Conservation (phyloP, 64 coral and sea anemone genomes). For the Montipora sp. region DNA sequence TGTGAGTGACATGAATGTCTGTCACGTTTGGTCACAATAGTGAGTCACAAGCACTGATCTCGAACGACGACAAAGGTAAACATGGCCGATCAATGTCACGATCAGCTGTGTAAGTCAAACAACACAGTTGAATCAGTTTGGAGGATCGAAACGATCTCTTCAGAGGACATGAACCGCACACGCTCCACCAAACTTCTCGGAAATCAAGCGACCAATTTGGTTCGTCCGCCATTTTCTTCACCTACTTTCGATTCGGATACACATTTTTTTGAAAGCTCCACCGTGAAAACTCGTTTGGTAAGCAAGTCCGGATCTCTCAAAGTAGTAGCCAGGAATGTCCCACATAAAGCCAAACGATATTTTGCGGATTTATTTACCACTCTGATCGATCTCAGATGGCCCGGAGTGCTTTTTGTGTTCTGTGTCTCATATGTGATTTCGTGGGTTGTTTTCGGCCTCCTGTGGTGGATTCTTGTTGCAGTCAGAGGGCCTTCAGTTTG, state of each 20-base stretch:
- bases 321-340: constrained; percentile 76
- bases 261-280: neutral
- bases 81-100: neutral
- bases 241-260: constrained; percentile 7
- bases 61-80: neutral
- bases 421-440: constrained; percentile 72
- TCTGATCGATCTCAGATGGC: constrained; percentile 78
- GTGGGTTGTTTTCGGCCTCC: constrained; percentile 79
- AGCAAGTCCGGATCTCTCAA: constrained; percentile 76
- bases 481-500: constrained; percentile 78
- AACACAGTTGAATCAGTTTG: neutral
- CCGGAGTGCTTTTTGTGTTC: constrained; percentile 77
- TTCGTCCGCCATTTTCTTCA: constrained; percentile 8
- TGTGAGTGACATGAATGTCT: too few relatives aligned
- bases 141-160: constrained; percentile 20
- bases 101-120: neutral
- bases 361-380: constrained; percentile 93
- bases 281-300: constrained; percentile 70
- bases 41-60: neutral
- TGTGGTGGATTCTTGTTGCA: constrained; percentile 86
- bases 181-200: neutral
- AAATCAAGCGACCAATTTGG: neutral
- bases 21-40: too few relatives aligned
- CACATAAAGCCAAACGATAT: constrained; percentile 64
- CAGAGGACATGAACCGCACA: neutral